Percentiles rank a stretch among this genome's conserved stretches.
Evolutionary conservation across 2,113 vertebrate genomes (phyloP).

Genomic region (Plestiodon gilberti): DNA sequence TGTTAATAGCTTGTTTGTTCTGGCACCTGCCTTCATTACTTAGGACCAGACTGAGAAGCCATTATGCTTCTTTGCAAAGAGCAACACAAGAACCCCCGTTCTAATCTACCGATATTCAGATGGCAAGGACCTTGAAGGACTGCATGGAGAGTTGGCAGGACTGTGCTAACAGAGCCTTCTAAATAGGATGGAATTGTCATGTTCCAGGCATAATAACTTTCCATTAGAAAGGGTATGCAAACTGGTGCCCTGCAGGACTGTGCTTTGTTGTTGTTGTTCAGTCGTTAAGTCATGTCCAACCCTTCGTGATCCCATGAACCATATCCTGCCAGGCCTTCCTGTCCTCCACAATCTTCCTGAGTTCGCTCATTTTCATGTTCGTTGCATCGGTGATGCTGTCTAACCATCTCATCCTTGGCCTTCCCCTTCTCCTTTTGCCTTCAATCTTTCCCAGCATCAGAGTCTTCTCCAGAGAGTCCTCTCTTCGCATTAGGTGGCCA

Average conservation of each 20-base stretch:
- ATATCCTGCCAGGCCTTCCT: too few relatives aligned
- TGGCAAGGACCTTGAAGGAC: conserved; percentile 45
- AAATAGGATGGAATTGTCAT: conserved; percentile 34
- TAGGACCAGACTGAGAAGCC: fast-evolving
- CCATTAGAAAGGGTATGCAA: conserved; percentile 13
- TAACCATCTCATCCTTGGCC: too few relatives aligned
- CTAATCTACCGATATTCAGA: conserved; percentile 30
- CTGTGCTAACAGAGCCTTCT: conserved; percentile 11
- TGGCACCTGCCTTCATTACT: background rate
- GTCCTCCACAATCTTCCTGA: too few relatives aligned
- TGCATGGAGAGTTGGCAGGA: conserved; percentile 6
- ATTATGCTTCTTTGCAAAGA: background rate
- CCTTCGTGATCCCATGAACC: too few relatives aligned
- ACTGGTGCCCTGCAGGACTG: background rate
- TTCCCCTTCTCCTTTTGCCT: too few relatives aligned
- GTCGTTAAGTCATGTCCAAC: too few relatives aligned
- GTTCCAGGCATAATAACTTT: conserved; percentile 37
- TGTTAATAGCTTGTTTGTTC: conserved; percentile 13
- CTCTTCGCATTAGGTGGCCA: too few relatives aligned
- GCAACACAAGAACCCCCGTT: background rate
- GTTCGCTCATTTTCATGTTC: too few relatives aligned
- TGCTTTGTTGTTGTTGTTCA: too few relatives aligned
- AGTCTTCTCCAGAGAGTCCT: too few relatives aligned
- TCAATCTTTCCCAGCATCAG: too few relatives aligned
- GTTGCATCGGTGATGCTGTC: too few relatives aligned